phyloP scores from a whole-genome alignment of 1,140 invertebrate species.

The Drosophila aff. region DNA sequence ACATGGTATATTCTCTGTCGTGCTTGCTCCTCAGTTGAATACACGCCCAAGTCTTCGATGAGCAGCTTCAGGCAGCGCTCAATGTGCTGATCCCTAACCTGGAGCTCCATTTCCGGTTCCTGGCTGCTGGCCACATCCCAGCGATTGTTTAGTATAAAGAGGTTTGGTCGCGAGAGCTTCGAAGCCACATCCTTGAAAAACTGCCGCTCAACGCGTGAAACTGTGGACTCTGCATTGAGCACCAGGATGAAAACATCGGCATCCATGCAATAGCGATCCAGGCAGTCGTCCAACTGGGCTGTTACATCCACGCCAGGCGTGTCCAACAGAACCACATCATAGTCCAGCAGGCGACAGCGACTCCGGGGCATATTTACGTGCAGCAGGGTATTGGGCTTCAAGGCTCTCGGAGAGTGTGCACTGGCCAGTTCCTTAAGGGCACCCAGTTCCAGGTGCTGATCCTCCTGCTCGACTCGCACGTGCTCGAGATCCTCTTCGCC shows the following conservation, averaged over 20 bases:
- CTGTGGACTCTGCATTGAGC: slow-evolving; percentile 98
- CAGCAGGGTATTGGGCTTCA: slow-evolving; percentile 90
- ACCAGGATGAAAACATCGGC: slow-evolving; percentile 99
- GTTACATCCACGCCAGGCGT: slow-evolving; percentile 99
- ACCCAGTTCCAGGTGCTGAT: slow-evolving; percentile 86
- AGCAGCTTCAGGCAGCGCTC: slow-evolving; percentile 97
- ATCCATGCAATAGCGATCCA: slow-evolving; percentile 99
- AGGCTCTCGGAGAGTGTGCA: slow-evolving; percentile 90
- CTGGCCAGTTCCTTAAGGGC: slow-evolving; percentile 93
- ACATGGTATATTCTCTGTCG: slow-evolving; percentile 98
- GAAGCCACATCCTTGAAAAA: slow-evolving; percentile 99
- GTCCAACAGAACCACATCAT: slow-evolving; percentile 99
- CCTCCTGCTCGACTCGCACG: slow-evolving; percentile 90
- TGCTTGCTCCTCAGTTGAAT: slow-evolving; percentile 91
- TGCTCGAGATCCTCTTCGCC: slow-evolving; percentile 88
- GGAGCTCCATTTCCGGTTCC: slow-evolving; percentile 96
- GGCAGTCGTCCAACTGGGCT: slow-evolving; percentile 98
- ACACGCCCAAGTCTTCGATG: slow-evolving; percentile 96
- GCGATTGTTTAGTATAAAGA: slow-evolving; percentile 99
- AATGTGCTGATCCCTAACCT: slow-evolving; percentile 95
- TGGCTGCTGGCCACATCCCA: slow-evolving; percentile 98
- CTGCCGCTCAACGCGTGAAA: slow-evolving; percentile 95
- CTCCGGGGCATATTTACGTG: slow-evolving; percentile 97
- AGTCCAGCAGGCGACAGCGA: slow-evolving; percentile 95
- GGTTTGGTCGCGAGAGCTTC: slow-evolving; percentile 98